A percentile compares a stretch with the other conserved stretches of the same genome.
Evolutionary conservation across 92 coral and sea anemone genomes (phyloP).

Genomic region (Heteractis magnifica): DNA sequence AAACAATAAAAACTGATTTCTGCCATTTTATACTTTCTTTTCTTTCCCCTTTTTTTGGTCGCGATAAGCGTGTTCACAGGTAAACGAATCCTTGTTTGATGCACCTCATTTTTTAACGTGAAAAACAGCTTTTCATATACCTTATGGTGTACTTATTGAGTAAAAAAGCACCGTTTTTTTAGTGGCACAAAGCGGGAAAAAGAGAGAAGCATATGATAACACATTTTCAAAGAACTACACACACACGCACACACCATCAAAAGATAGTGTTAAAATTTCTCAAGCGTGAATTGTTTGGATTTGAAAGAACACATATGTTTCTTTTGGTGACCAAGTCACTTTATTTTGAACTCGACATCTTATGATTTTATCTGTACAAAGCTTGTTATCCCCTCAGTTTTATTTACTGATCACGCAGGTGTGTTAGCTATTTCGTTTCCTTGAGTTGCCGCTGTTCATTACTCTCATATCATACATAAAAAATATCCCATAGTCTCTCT

Average conservation of each 20-base stretch:
- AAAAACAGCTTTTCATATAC: background rate
- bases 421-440: background rate
- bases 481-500: background rate
- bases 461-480: background rate
- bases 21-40: background rate
- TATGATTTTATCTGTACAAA: background rate
- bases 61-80: background rate
- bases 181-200: background rate
- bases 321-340: background rate
- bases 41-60: background rate
- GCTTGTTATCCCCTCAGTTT: background rate
- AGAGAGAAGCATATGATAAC: background rate
- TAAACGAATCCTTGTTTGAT: background rate
- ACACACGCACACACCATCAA: background rate
- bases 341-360: background rate
- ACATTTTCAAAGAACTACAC: background rate
- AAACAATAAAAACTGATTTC: constrained; percentile 15
- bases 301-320: background rate
- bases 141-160: background rate
- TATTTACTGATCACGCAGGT: background rate
- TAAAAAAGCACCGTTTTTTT: background rate
- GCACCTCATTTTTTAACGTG: background rate
- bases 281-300: background rate
- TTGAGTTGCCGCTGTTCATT: background rate
- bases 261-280: background rate